Evolutionary conservation across 53 echinoderm and acorn worm species (phyloP).

Genomic region (Henricia sp.): DNA sequence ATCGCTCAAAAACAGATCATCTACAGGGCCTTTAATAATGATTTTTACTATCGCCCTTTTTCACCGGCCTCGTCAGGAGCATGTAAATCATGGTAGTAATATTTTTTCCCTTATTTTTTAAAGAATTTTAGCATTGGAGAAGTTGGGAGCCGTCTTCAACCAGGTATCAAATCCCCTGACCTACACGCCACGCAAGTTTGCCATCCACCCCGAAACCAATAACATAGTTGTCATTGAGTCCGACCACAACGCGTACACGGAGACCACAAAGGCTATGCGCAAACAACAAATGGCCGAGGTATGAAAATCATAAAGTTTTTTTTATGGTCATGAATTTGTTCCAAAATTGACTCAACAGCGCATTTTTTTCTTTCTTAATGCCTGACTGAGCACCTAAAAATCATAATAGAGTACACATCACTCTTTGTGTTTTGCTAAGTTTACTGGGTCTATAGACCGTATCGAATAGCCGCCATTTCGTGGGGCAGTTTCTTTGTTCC

Average conservation of each 20-base stretch:
- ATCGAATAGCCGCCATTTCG: too few species aligned
- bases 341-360: too few species aligned
- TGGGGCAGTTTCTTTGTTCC: too few species aligned
- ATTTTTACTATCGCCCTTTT: neutral
- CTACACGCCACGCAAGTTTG: conserved; percentile 98
- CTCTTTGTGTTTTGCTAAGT: too few species aligned
- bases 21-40: too few species aligned
- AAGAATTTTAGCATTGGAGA: conserved; percentile 98
- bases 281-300: conserved; percentile 99
- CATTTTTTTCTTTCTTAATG: too few species aligned
- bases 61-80: neutral
- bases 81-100: neutral
- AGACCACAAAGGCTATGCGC: conserved; percentile 94
- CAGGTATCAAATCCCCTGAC: conserved; percentile 91
- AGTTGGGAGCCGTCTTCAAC: conserved; percentile 98
- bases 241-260: conserved; percentile 98
- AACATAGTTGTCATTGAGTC: conserved; percentile 90
- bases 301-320: too few species aligned
- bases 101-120: neutral
- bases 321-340: too few species aligned
- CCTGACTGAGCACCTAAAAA: too few species aligned
- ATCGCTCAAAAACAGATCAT: too few species aligned
- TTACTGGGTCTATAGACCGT: too few species aligned
- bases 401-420: too few species aligned
- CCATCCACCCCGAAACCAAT: conserved; percentile 81